Evolutionary conservation across 2,888 invertebrate genomes (phyloP).

Genomic region (Arctia plantaginis): DNA sequence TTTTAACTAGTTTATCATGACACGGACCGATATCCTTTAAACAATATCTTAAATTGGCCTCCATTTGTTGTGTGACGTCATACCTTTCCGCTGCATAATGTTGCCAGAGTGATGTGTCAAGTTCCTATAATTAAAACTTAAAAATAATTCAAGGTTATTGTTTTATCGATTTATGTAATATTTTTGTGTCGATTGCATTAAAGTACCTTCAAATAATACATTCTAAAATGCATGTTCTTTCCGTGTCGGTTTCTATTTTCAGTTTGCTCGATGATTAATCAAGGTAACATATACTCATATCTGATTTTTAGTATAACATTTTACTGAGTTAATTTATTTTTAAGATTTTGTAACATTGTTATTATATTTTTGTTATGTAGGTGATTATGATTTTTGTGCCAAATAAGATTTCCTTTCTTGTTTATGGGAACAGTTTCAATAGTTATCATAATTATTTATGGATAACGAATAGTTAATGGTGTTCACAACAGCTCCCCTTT

Average conservation of each 20-base stretch:
- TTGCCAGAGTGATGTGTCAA: conserved; percentile 6
- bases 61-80: conserved; percentile 20
- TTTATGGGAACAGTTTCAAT: too few species aligned
- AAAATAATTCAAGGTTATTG: conserved; percentile 11
- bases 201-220: conserved; percentile 7
- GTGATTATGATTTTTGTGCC: neutral
- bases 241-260: neutral
- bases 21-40: conserved; percentile 38
- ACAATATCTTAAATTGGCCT: conserved; percentile 27
- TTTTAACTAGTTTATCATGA: conserved; percentile 48
- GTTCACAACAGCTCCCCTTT: too few species aligned
- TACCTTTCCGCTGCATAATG: conserved; percentile 13
- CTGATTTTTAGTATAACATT: neutral
- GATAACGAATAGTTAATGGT: too few species aligned
- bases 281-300: neutral
- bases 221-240: neutral
- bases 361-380: neutral
- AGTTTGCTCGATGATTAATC: neutral
- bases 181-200: neutral
- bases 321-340: neutral
- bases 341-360: neutral
- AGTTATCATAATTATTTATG: too few species aligned
- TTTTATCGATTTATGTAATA: conserved; percentile 1
- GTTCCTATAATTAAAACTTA: conserved; percentile 10
- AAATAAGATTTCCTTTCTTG: neutral